Conservation (phyloP, 2,113 vertebrate species). For the Aspiorhynchus laticeps region DNA sequence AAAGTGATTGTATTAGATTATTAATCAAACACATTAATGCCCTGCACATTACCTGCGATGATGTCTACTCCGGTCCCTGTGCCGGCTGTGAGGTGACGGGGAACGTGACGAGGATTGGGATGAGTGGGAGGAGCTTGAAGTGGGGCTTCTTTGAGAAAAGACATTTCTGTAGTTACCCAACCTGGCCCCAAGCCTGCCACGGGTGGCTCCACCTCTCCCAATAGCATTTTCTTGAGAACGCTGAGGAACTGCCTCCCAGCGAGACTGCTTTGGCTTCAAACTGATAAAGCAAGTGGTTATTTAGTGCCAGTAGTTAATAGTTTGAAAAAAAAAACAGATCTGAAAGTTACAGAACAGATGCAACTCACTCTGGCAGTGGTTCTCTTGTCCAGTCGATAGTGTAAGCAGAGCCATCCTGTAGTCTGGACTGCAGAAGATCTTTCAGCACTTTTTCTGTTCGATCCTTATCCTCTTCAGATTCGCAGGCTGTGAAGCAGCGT, state of each 20-base stretch:
- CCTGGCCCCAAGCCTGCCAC: conserved; percentile 76
- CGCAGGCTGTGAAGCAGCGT: conserved; percentile 90
- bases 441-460: conserved; percentile 90
- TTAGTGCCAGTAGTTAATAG: background rate
- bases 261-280: conserved; percentile 80
- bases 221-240: conserved; percentile 67
- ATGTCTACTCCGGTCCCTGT: conserved; percentile 78
- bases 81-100: conserved; percentile 81
- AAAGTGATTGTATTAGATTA: background rate
- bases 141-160: conserved; percentile 88
- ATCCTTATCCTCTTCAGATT: conserved; percentile 91
- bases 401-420: conserved; percentile 92
- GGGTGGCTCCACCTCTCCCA: conserved; percentile 70
- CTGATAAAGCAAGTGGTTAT: conserved; percentile 51
- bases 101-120: conserved; percentile 84
- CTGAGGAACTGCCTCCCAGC: conserved; percentile 81
- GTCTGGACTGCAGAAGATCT: conserved; percentile 86
- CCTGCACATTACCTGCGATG: conserved; percentile 62
- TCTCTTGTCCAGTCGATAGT: conserved; percentile 91
- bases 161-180: conserved; percentile 87
- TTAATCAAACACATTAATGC: too few relatives aligned
- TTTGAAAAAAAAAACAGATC: background rate
- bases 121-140: conserved; percentile 84
- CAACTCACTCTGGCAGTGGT: conserved; percentile 81
- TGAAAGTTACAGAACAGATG: background rate